These are phyloP conservation scores for Palythoa grandiflora DNA, from an alignment of 92 coral and sea anemone genomes.

Conservation along the genomic window DNA sequence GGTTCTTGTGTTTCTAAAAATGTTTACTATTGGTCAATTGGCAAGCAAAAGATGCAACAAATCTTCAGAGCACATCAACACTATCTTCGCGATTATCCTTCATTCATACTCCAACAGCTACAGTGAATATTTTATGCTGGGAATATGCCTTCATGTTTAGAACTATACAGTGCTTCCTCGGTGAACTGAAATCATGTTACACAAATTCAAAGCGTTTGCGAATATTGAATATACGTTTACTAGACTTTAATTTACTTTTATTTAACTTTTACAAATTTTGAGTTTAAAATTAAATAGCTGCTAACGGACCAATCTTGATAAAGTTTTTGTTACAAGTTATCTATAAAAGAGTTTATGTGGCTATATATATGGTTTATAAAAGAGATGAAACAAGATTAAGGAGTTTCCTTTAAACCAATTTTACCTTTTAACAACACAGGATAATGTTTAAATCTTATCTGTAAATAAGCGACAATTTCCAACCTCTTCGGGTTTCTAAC, in stretches of 20 bases:
- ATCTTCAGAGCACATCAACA: background rate
- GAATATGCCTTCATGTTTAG: background rate
- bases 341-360: background rate
- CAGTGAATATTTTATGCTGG: background rate
- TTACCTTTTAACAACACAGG: slow-evolving; percentile 6
- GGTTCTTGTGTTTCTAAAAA: slow-evolving; percentile 25
- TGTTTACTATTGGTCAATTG: slow-evolving; percentile 21
- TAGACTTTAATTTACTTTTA: slow-evolving; percentile 7
- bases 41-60: slow-evolving; percentile 23
- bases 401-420: background rate
- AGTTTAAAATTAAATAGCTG: background rate
- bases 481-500: slow-evolving; percentile 60
- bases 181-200: background rate
- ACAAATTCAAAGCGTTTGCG: no score
- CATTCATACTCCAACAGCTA: background rate
- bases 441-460: slow-evolving; percentile 29
- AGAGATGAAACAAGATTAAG: background rate
- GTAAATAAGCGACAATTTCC: slow-evolving; percentile 24
- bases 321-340: background rate
- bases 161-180: background rate
- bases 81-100: slow-evolving; percentile 25
- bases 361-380: background rate
- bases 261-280: slow-evolving; percentile 3
- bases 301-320: slow-evolving; percentile 2
- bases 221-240: background rate